Evolutionary conservation across 2,888 invertebrate genomes (phyloP).

Genomic region (Cartodere bifasciata): DNA sequence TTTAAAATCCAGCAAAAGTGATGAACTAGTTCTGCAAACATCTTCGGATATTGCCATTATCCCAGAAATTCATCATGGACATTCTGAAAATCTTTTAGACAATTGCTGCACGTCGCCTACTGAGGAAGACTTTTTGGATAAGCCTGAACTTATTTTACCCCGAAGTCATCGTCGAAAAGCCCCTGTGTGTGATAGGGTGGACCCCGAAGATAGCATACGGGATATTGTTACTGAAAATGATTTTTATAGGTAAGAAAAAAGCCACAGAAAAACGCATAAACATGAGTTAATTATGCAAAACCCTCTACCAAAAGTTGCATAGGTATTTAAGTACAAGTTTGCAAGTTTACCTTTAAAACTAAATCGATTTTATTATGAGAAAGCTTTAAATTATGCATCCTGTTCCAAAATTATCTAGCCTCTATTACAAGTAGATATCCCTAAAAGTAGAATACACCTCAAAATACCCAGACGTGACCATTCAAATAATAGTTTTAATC

Average conservation of each 20-base stretch:
- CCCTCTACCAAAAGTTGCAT: too few relatives aligned
- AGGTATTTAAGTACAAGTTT: too few relatives aligned
- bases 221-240: constrained; percentile 51
- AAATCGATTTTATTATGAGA: too few relatives aligned
- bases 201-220: constrained; percentile 49
- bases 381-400: too few relatives aligned
- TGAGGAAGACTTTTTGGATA: constrained; percentile 24
- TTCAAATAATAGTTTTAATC: too few relatives aligned
- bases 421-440: too few relatives aligned
- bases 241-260: constrained; percentile 46
- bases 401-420: too few relatives aligned
- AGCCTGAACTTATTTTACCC: constrained; percentile 25
- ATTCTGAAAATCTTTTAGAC: constrained; percentile 34
- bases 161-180: constrained; percentile 24
- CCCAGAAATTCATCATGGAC: constrained; percentile 36
- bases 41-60: constrained; percentile 31
- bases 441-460: too few relatives aligned
- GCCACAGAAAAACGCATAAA: too few relatives aligned
- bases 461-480: too few relatives aligned
- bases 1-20: constrained; percentile 39
- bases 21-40: constrained; percentile 39
- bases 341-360: too few relatives aligned
- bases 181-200: constrained; percentile 40
- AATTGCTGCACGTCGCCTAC: constrained; percentile 28
- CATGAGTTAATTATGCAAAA: too few relatives aligned